Percentiles rank a stretch among this genome's conserved stretches.
Conservation (phyloP, 2,113 vertebrate genomes). For the Poicephalus meyeri region DNA sequence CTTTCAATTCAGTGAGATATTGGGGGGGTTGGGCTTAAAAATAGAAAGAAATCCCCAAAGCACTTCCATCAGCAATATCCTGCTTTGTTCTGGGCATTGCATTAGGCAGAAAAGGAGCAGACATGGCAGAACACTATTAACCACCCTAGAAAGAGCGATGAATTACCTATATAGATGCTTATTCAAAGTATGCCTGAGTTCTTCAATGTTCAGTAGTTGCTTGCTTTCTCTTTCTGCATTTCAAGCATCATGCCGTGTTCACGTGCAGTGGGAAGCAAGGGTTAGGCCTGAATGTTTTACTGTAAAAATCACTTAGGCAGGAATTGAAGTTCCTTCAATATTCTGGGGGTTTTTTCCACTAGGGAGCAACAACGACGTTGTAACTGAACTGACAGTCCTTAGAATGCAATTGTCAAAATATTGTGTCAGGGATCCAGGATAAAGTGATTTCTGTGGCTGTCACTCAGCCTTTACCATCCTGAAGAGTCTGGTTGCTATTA, state of each 20-base stretch:
- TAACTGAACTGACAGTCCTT: slow-evolving; percentile 65
- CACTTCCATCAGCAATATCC: neutral
- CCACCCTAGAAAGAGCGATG: neutral
- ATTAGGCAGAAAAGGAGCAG: neutral
- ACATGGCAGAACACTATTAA: neutral
- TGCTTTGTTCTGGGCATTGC: neutral
- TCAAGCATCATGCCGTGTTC: neutral
- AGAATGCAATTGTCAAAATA: slow-evolving; percentile 68
- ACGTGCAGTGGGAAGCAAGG: neutral
- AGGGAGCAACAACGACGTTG: slow-evolving; percentile 51
- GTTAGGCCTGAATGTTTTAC: slow-evolving; percentile 29
- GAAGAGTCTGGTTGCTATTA: slow-evolving; percentile 33
- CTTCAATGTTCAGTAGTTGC: neutral
- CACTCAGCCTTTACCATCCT: slow-evolving; percentile 34
- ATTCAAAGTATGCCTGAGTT: neutral
- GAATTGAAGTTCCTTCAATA: slow-evolving; percentile 50
- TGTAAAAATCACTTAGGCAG: slow-evolving; percentile 30
- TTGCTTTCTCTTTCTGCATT: neutral
- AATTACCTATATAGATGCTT: neutral
- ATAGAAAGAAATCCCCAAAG: neutral
- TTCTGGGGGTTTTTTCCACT: neutral
- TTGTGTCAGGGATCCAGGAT: slow-evolving; percentile 58
- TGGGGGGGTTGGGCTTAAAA: neutral
- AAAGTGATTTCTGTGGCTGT: slow-evolving; percentile 54
- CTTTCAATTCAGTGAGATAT: neutral